Evolutionary conservation across 2,113 vertebrate species (phyloP).

Genomic region (Syrmaticus mikado): DNA sequence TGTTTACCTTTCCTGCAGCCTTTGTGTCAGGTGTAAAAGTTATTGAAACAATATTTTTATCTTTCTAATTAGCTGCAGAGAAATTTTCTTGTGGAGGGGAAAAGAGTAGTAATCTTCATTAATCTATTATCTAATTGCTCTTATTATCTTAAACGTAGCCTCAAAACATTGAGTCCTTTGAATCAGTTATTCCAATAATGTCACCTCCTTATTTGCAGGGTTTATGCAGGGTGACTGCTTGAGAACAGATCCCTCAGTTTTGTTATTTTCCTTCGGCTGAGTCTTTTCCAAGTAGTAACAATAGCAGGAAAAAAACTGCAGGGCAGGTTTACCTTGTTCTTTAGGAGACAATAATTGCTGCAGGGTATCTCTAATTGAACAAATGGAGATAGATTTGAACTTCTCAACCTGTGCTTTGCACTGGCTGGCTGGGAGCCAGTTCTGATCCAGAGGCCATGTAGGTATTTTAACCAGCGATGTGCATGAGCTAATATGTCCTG

Average conservation of each 20-base stretch:
- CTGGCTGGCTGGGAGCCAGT: background rate
- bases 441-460: background rate
- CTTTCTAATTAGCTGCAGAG: background rate
- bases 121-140: background rate
- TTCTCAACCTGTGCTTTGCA: background rate
- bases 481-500: background rate
- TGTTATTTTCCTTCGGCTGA: background rate
- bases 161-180: background rate
- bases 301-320: background rate
- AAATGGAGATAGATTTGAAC: background rate
- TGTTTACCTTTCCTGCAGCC: background rate
- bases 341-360: background rate
- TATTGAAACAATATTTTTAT: background rate
- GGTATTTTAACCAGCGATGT: background rate
- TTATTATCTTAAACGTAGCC: background rate
- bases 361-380: background rate
- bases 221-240: background rate
- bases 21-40: background rate
- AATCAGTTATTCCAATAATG: background rate
- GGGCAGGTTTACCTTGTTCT: background rate
- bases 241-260: background rate
- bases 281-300: background rate
- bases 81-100: background rate
- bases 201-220: background rate
- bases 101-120: background rate